These are phyloP conservation scores for Salvelinus fontinalis DNA, from an alignment of 2,113 vertebrate species.

Conservation along the genomic window DNA sequence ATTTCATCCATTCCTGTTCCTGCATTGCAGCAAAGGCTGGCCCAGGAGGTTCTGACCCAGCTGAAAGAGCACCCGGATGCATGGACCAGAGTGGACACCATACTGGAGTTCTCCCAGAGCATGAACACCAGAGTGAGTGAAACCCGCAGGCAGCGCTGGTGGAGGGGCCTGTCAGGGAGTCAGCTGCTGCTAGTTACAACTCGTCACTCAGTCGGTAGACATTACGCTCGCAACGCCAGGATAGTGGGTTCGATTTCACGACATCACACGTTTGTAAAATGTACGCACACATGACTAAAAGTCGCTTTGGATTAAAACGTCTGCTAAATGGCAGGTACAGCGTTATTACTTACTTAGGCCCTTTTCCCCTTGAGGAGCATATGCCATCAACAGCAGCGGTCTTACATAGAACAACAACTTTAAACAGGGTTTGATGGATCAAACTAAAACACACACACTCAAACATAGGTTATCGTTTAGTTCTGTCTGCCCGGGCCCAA, in stretches of 20 bases:
- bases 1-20: conserved; percentile 12
- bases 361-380: neutral
- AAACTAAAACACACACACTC: neutral
- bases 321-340: no score
- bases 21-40: conserved; percentile 94
- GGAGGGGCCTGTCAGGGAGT: conserved; percentile 87
- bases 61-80: conserved; percentile 99
- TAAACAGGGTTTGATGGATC: no score
- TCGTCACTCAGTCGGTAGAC: no score
- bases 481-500: no score
- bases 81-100: conserved; percentile 99
- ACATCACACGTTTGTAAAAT: no score
- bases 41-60: conserved; percentile 97
- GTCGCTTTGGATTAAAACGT: no score
- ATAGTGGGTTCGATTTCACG: no score
- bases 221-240: no score
- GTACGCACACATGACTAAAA: no score
- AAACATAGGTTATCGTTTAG: neutral
- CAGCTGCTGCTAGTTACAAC: conserved; percentile 14
- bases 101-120: conserved; percentile 99
- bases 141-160: conserved; percentile 40
- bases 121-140: conserved; percentile 99
- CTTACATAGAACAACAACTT: no score
- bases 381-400: no score
- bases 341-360: neutral